Evolutionary conservation across 2,797 vertebrate genomes (phyloP).

Genomic region (Todus mexicanus): DNA sequence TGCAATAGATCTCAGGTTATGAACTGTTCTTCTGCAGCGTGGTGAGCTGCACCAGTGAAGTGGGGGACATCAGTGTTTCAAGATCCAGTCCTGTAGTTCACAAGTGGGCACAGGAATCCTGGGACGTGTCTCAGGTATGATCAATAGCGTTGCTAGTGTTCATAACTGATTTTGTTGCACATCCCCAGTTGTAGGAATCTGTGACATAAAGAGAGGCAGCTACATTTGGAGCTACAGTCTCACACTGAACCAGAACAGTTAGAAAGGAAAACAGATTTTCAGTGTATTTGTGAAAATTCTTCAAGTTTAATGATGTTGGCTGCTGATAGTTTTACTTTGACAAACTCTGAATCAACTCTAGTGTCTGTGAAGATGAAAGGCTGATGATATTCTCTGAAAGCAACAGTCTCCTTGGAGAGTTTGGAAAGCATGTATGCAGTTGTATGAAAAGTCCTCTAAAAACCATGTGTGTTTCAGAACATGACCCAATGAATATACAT

Average conservation of each 20-base stretch:
- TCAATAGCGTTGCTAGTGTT: background rate
- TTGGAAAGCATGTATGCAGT: background rate
- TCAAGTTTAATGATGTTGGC: background rate
- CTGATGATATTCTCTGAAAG: background rate
- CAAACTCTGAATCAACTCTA: background rate
- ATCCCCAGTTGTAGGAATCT: background rate
- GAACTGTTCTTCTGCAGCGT: background rate
- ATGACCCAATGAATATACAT: background rate
- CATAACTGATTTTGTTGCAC: background rate
- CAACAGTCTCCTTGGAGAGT: background rate
- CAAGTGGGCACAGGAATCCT: background rate
- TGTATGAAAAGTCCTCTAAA: background rate
- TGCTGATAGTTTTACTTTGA: background rate
- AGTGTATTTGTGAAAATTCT: background rate
- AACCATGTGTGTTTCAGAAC: background rate
- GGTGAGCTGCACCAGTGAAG: background rate
- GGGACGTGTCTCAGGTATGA: background rate
- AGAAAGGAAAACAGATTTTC: background rate
- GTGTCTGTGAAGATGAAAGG: background rate
- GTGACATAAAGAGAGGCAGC: background rate
- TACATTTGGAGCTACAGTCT: background rate
- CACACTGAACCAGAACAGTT: background rate
- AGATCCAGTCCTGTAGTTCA: background rate
- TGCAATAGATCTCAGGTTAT: background rate
- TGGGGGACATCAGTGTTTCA: background rate